phyloP scores from a whole-genome alignment of 2,113 vertebrate species.

The Aptenodytes patagonicus region DNA sequence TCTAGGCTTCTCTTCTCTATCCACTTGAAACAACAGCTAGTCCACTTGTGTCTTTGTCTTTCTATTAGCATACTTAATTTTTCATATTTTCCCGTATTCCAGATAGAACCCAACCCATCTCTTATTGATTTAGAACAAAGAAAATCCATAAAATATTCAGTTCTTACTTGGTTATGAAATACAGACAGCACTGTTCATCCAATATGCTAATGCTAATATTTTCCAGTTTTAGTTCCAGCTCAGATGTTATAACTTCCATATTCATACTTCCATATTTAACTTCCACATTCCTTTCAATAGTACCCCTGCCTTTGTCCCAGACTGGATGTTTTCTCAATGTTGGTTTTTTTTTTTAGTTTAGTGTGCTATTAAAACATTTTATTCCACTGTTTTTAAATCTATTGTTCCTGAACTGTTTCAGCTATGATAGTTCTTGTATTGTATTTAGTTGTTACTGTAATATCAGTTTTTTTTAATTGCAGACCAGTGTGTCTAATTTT shows the following conservation, averaged over 20 bases:
- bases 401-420: not conserved
- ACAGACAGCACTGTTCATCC: not conserved
- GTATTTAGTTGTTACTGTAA: not conserved
- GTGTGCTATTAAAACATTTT: not conserved
- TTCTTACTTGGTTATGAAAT: not conserved
- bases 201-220: not conserved
- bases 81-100: not conserved
- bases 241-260: rapidly evolving
- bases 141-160: not conserved
- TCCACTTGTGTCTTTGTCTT: not conserved
- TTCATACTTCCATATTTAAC: not conserved
- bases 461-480: not conserved
- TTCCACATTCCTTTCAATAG: not conserved
- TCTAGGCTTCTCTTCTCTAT: not conserved
- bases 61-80: not conserved
- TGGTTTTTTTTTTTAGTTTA: not conserved
- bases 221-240: not conserved
- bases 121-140: not conserved
- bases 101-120: not conserved
- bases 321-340: not conserved
- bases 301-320: not conserved
- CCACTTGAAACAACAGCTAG: not conserved
- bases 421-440: not conserved
- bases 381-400: not conserved
- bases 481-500: not conserved